A percentile compares a stretch with the other conserved stretches of the same genome.
Conservation (phyloP, 2,888 invertebrate genomes). For the Gari tellinella region DNA sequence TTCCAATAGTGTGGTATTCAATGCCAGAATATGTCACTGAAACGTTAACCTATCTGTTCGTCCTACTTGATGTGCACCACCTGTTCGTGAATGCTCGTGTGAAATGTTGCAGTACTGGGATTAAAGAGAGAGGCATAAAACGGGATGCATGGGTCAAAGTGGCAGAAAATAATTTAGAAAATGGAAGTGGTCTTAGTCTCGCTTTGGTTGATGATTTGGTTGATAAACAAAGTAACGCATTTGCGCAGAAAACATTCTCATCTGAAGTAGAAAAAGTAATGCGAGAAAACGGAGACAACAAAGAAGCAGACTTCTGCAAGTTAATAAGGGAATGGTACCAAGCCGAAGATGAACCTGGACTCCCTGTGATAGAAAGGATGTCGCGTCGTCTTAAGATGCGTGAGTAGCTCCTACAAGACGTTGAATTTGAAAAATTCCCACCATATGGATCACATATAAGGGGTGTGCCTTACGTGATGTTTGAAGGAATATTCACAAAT, state of each 20-base stretch:
- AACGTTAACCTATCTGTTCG: no score
- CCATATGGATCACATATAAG: slow-evolving; percentile 4
- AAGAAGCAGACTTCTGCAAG: slow-evolving; percentile 15
- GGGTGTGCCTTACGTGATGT: slow-evolving; percentile 9
- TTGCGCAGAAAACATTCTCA: slow-evolving; percentile 5
- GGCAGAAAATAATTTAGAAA: slow-evolving; percentile 3
- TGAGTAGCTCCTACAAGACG: slow-evolving; percentile 6
- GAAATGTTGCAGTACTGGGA: neutral
- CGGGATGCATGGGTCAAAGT: neutral
- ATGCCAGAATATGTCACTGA: no score
- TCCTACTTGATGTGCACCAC: no score
- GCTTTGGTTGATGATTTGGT: slow-evolving; percentile 13
- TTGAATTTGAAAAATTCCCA: slow-evolving; percentile 14
- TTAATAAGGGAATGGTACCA: slow-evolving; percentile 20
- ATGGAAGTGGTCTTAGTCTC: slow-evolving; percentile 1
- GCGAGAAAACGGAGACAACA: neutral
- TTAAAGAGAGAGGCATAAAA: neutral
- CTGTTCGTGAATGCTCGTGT: no score
- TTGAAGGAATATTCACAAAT: no score
- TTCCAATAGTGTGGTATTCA: no score
- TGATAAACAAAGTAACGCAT: slow-evolving; percentile 26
- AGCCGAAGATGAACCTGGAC: slow-evolving; percentile 15
- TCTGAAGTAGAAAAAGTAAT: slow-evolving; percentile 9
- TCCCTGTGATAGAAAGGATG: neutral
- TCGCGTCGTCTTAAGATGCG: neutral